Percentiles rank a stretch among this genome's conserved stretches.
Conservation (phyloP, 2,113 vertebrate species). For the Cottus gobio region DNA sequence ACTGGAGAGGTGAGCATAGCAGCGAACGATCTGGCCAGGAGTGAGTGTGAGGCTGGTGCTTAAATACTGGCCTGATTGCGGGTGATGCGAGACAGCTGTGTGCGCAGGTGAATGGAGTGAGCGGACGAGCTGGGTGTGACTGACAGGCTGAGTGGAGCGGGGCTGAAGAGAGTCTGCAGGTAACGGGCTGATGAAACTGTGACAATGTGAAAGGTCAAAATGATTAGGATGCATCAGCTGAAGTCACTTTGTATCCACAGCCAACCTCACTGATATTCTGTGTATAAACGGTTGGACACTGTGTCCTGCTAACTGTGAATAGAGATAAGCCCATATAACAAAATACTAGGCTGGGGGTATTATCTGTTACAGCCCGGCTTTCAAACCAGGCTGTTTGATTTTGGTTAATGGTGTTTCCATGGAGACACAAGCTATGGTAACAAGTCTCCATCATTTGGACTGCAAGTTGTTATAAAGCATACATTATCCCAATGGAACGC, state of each 20-base stretch:
- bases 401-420: slow-evolving; percentile 14
- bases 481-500: neutral
- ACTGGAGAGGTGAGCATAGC: too few relatives aligned
- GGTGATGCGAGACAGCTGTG: too few relatives aligned
- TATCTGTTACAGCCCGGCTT: neutral
- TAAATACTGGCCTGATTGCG: too few relatives aligned
- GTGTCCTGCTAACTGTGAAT: neutral
- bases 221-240: neutral
- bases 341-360: neutral
- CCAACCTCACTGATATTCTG: neutral
- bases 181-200: too few relatives aligned
- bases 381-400: slow-evolving; percentile 1
- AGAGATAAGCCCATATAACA: neutral
- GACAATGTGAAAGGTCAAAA: neutral
- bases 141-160: too few relatives aligned
- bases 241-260: neutral
- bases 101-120: too few relatives aligned
- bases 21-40: too few relatives aligned
- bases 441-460: slow-evolving; percentile 1
- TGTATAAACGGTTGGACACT: neutral
- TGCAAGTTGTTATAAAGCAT: neutral
- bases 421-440: neutral
- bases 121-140: too few relatives aligned
- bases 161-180: too few relatives aligned
- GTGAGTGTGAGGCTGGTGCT: too few relatives aligned